Evolutionary conservation across 2,888 invertebrate species (phyloP), one percentile per base, ranked within the genome.

Genomic region (Hemistola chrysoprasaria): DNA sequence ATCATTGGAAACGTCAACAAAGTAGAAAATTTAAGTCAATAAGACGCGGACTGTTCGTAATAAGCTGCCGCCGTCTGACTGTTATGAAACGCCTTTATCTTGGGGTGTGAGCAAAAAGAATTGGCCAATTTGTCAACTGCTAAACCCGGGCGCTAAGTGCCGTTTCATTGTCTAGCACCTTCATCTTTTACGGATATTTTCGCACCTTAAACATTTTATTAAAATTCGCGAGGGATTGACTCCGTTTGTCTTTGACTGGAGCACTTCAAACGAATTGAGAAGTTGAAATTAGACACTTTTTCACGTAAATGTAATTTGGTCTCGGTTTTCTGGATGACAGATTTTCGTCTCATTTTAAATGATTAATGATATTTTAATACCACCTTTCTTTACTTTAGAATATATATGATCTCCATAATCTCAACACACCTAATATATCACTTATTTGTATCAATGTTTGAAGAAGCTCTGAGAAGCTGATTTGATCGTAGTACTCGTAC

Each of bases 11-110:
- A 81, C 80, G 87, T 85, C 84, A 86, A 86, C 80, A 86, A 72
- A 70, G 80, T 73, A 84, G 83, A 86, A 87, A 86, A 86, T 87
- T 86, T 86, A 86, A 86, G 82, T 85, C 82, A 86, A 84, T 85
- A 84, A 75, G 75, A 75, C 66, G 58, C 59, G 64, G 71, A 66
- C 59, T 65, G 58, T 44, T 46, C 53, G 79, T 81, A 80, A 83
- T 84, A 83, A 83, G 76, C 65, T 69, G 72, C 63, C 62, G 53
- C 64, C 56, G 64, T 62, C 62, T 47, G 67, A 64, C 69, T 71
- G 76, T 78, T 78, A 79, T 78, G 75, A 76, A 72, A 73, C 61
- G 71, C 56, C 68, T 78, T 73, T 74, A 73, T 78, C 77, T 71
- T 45, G 50, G 55, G 50, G 62, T 67, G 70, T 65, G 70, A 53